phyloP scores from a whole-genome alignment of 2,797 vertebrate species.

The Lepilemur septentrionalis region DNA sequence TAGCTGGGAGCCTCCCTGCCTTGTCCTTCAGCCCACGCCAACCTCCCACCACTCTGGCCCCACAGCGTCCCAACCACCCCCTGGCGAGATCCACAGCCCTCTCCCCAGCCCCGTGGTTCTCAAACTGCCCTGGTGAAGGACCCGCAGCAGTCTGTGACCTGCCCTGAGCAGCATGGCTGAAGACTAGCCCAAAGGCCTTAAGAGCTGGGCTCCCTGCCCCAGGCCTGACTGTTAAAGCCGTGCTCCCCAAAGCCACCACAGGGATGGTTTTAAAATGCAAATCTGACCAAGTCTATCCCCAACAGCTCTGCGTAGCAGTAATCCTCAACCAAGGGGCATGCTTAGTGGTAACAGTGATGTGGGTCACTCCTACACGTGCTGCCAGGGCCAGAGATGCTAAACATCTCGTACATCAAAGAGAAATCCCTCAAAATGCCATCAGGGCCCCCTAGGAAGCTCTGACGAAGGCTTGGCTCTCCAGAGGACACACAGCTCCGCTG shows the following conservation, averaged over 20 bases:
- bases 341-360: background rate
- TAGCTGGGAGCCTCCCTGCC: too few species aligned
- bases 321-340: too few species aligned
- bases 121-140: too few species aligned
- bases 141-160: background rate
- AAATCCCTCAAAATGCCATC: background rate
- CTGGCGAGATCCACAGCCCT: background rate
- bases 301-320: background rate
- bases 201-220: background rate
- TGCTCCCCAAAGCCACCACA: background rate
- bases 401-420: background rate
- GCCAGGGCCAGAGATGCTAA: background rate
- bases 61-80: rapidly evolving
- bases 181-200: background rate
- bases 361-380: too few species aligned
- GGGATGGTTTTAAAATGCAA: background rate
- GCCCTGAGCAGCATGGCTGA: background rate
- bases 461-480: background rate
- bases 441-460: background rate
- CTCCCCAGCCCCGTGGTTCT: background rate
- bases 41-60: background rate
- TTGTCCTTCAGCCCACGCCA: background rate
- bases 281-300: background rate
- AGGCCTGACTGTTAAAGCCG: background rate
- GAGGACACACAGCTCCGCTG: background rate